Evolutionary conservation across 2,113 vertebrate genomes (phyloP), one percentile per base, ranked within the genome.

Genomic region (Microcebus ravelobensis): DNA sequence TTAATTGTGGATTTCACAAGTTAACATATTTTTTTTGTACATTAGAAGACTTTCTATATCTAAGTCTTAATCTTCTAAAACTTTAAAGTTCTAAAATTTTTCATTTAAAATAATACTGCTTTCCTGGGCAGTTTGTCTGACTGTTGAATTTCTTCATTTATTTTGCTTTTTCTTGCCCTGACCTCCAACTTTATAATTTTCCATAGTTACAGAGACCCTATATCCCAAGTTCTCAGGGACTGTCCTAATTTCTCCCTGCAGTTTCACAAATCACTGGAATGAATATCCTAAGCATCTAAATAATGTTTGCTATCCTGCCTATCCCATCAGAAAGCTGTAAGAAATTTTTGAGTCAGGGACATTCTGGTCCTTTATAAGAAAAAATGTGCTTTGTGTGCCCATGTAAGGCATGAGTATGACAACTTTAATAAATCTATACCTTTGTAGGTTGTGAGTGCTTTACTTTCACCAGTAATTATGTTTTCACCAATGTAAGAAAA

Each of bases 1-100:
- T 27, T 90, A 93, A 93, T 74, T 87, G 50, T 74, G 87, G 45
- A 29, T 87, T 96, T 95, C 77, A 71, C 29, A 90, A 59, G 36
- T 21, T n/a, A 23, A 42, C 57, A 92, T 7, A 42, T 21, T 73
- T 93, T 93, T 81, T 86, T 31, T n/a, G 57, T 61, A 39, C 45
- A 9, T 87, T 95, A 91, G 82, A 93, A 63, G 34, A 73, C n/a
- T 79, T 97, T 93, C 34, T 55, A 23, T 67, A 5, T 70, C 34
- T 79, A 61, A 65, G 14, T 61, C 34, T 88, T 42, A 79, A 88
- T 96, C 23, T 20, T 55, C 52, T 55, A 55, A 55, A 55, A 20
- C 52, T 55, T 15, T 68, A 17, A 86, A 80, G 71, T 89, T 87
- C 5, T 48, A 91, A 76, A 96, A 4, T 14, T 87, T 90, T 92